Evolutionary conservation across 2,888 invertebrate species (phyloP).

Genomic region (Perdita meconis): DNA sequence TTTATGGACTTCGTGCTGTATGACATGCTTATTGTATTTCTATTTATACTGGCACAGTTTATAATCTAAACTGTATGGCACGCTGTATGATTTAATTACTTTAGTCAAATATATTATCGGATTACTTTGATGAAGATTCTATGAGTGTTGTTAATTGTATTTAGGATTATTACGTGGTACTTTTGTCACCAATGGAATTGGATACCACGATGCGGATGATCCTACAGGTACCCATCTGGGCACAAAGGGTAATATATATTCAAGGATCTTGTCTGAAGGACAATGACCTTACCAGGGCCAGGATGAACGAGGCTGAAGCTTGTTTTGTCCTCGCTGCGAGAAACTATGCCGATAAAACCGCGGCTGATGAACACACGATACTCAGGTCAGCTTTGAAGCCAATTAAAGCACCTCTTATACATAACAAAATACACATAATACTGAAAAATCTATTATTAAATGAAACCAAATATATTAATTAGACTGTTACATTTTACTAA

Average conservation of each 20-base stretch:
- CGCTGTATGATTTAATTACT: too few species aligned
- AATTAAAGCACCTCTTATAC: too few species aligned
- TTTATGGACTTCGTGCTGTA: too few species aligned
- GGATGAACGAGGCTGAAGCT: constrained; percentile 99
- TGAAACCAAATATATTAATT: too few species aligned
- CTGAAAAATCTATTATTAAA: too few species aligned
- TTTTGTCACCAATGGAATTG: constrained; percentile 98
- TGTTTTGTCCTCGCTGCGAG: constrained; percentile 98
- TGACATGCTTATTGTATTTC: too few species aligned
- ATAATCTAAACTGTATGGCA: too few species aligned
- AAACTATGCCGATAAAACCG: constrained; percentile 98
- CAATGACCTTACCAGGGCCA: constrained; percentile 96
- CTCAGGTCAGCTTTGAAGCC: constrained; percentile 84
- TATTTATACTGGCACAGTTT: too few species aligned
- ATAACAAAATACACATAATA: too few species aligned
- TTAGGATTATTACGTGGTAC: constrained; percentile 97
- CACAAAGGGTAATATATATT: constrained; percentile 96
- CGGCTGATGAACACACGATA: constrained; percentile 93
- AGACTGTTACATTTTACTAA: too few species aligned
- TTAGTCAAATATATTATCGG: too few species aligned
- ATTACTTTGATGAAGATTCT: neutral
- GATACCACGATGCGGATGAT: constrained; percentile 99
- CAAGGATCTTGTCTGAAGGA: constrained; percentile 99
- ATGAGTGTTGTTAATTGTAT: constrained; percentile 26
- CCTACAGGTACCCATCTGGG: constrained; percentile 98